Evolutionary conservation across 1,140 invertebrate genomes (phyloP), one percentile per base, ranked within the genome.

Genomic region (Parapsyche elsis): DNA sequence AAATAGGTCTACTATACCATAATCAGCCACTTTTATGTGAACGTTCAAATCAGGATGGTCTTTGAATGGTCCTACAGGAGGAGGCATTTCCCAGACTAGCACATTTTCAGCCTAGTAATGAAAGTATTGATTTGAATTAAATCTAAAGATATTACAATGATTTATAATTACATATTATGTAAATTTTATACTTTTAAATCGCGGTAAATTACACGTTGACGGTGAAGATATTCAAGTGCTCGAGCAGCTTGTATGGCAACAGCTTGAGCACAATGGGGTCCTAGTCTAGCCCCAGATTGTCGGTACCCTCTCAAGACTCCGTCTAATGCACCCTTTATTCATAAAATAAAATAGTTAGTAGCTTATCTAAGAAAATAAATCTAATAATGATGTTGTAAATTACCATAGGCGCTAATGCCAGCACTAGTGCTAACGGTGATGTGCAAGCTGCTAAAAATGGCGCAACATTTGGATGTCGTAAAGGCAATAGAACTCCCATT

Each of bases 181-280:
- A n/a, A 38, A 38, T 38, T 1, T 67, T 10, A 23, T 82, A 83
- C 88, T 86, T 99, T 99, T 0, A 99, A 90, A 89, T 99, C 98
- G 19, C 96, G 89, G 86, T 99, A 99, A 77, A 99, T 98, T 4
- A 99, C 97, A 80, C 95, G 93, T 78, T 96, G 92, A 23, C 95
- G 93, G 89, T 99, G 98, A 2, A 99, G 90, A 88, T 99, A 99
- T 86, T 98, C 97, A 16, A 99, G 91, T 0, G 98, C 98, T 85
- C 96, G 94, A 0, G 97, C 96, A 9, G 97, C 93, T 90, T 99
- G 97, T 64, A 98, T 87, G 49, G 97, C 93, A 26, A 98, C 91
- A 21, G 95, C 92, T 84, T 98, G 96, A 0, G 98, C 90, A 0
- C 94, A 94, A 77, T 93, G 93, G 0, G 94, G 90, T 19, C 94